A percentile compares a stretch with the other conserved stretches of the same genome.
Evolutionary conservation across 2,888 invertebrate genomes (phyloP).

Genomic region (Brenthis ino): DNA sequence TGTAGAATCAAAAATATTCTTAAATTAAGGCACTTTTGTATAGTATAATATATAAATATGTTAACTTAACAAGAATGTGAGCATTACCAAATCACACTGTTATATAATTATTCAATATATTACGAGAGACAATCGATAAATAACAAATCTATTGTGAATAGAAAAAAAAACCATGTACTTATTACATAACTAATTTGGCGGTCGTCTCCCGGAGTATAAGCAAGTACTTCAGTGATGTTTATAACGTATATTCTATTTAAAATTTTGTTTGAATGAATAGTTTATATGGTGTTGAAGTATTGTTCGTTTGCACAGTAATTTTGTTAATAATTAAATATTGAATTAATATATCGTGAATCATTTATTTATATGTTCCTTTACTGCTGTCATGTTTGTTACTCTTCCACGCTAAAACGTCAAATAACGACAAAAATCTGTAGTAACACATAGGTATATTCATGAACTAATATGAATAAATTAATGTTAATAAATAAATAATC

Average conservation of each 20-base stretch:
- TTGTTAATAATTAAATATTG: conserved; percentile 71
- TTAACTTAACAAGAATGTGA: conserved; percentile 47
- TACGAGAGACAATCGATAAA: conserved; percentile 3
- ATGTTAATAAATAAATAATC: too few relatives aligned
- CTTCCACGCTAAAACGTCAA: too few relatives aligned
- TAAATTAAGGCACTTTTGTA: conserved; percentile 38
- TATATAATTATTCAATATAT: conserved; percentile 40
- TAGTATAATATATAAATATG: conserved; percentile 31
- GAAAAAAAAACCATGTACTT: not conserved
- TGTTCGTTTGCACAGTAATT: conserved; percentile 72
- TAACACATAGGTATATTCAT: too few relatives aligned
- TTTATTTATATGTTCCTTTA: conserved; percentile 13
- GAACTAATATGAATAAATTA: too few relatives aligned
- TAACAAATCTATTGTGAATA: not conserved
- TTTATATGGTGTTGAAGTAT: conserved; percentile 76
- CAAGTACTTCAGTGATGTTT: conserved; percentile 52
- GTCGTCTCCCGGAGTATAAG: conserved; percentile 5
- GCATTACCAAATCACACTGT: conserved; percentile 67
- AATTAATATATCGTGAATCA: conserved; percentile 27
- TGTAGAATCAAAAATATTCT: conserved; percentile 32
- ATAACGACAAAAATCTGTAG: too few relatives aligned
- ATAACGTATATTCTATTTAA: conserved; percentile 32
- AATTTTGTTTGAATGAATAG: conserved; percentile 77
- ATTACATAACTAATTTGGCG: not conserved
- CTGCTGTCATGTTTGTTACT: not conserved